Percentiles rank a stretch among this genome's conserved stretches.
Evolutionary conservation across 2,797 vertebrate genomes (phyloP).

Genomic region (Manis crassicaudata): DNA sequence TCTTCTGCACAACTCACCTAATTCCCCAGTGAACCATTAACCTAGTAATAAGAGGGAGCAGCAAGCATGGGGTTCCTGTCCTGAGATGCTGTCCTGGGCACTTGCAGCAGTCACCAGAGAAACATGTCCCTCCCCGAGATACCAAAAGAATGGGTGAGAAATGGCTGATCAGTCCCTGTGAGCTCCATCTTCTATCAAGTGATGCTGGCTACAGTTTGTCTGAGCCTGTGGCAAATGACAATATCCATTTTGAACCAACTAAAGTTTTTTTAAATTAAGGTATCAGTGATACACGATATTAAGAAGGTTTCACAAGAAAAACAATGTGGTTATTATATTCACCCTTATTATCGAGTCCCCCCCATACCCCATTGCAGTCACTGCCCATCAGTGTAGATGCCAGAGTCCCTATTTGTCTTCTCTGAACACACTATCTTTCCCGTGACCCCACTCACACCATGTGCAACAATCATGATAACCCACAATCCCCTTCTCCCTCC

Average conservation of each 20-base stretch:
- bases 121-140: not conserved
- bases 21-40: not conserved
- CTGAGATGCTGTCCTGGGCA: too few relatives aligned
- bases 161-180: not conserved
- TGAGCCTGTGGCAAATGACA: not conserved
- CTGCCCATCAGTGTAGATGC: too few relatives aligned
- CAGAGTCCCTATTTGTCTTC: too few relatives aligned
- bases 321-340: too few relatives aligned
- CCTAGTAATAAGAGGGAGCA: not conserved
- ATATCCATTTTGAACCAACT: not conserved
- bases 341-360: too few relatives aligned
- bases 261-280: not conserved
- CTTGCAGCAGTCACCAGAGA: not conserved
- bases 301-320: too few relatives aligned
- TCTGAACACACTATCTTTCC: too few relatives aligned
- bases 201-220: not conserved
- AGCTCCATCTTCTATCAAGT: not conserved
- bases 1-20: not conserved
- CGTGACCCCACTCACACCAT: too few relatives aligned
- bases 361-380: too few relatives aligned
- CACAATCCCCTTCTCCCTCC: too few relatives aligned
- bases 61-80: not conserved
- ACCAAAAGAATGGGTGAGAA: not conserved
- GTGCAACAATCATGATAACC: too few relatives aligned
- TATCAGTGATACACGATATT: too few relatives aligned